phyloP scores from a whole-genome alignment of 2,113 vertebrate species.

The Australoheros scitulus region DNA sequence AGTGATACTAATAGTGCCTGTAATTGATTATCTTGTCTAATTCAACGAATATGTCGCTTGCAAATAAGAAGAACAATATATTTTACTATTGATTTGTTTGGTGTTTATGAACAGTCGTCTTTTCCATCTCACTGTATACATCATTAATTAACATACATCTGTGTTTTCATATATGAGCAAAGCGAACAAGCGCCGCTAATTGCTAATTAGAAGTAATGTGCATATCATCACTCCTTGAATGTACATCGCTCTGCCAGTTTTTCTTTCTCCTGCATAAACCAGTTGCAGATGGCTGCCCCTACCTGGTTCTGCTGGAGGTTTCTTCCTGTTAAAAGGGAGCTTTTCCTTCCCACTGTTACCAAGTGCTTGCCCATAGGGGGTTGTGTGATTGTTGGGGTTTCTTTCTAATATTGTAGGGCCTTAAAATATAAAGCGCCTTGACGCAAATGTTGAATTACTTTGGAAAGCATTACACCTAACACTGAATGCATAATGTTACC shows the following conservation, averaged over 20 bases:
- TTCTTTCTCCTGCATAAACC: not conserved
- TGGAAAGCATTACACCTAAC: too few relatives aligned
- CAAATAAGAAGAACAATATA: not conserved
- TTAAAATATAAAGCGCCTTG: too few relatives aligned
- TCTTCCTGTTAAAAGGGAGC: too few relatives aligned
- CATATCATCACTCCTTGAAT: not conserved
- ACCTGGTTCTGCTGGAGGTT: too few relatives aligned
- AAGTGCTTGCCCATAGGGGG: too few relatives aligned
- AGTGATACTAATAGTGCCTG: not conserved
- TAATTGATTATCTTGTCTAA: not conserved
- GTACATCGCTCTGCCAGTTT: not conserved
- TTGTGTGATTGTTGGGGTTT: too few relatives aligned
- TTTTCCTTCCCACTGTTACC: too few relatives aligned
- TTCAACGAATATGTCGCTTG: not conserved
- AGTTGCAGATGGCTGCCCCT: too few relatives aligned
- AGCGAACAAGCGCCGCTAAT: not conserved
- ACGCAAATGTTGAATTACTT: too few relatives aligned
- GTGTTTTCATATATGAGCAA: not conserved
- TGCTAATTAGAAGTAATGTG: not conserved
- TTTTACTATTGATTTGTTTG: not conserved
- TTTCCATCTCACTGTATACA: not conserved
- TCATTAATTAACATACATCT: not conserved
- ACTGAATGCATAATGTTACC: too few relatives aligned
- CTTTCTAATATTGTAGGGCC: too few relatives aligned
- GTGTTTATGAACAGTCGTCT: not conserved